These are phyloP conservation scores for Adelphocoris suturalis DNA, from an alignment of 2,888 invertebrate species.

Conservation along the genomic window DNA sequence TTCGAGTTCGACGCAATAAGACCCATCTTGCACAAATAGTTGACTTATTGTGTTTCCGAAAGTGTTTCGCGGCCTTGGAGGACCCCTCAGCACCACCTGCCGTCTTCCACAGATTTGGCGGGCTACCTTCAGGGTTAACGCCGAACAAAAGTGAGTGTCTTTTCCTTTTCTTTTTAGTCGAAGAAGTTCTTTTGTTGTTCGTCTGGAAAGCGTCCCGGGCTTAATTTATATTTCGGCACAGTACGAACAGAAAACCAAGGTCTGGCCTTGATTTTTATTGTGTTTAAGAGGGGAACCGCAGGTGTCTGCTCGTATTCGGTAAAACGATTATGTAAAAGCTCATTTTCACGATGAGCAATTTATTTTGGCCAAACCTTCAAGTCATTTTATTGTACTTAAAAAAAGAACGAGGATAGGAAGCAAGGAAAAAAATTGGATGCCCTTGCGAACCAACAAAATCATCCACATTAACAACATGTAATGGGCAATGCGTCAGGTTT, in stretches of 20 bases:
- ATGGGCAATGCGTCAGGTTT: no score
- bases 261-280: slow-evolving; percentile 12
- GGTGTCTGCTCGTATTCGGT: slow-evolving; percentile 22
- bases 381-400: neutral
- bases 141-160: neutral
- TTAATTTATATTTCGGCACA: slow-evolving; percentile 29
- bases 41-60: slow-evolving; percentile 6
- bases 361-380: neutral
- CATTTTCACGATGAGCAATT: neutral
- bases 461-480: no score
- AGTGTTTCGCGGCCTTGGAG: slow-evolving; percentile 2
- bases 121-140: slow-evolving; percentile 21
- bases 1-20: neutral
- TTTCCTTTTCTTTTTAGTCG: neutral
- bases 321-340: slow-evolving; percentile 4
- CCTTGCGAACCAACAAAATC: no score
- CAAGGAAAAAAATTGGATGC: no score
- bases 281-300: slow-evolving; percentile 26
- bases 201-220: slow-evolving; percentile 19
- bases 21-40: neutral
- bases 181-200: slow-evolving; percentile 4
- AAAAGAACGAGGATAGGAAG: neutral
- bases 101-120: slow-evolving; percentile 33
- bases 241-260: neutral
- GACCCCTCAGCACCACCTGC: neutral